These are phyloP conservation scores for Cylindroiulus punctatus DNA, from an alignment of 2,888 invertebrate genomes.

Conservation along the genomic window DNA sequence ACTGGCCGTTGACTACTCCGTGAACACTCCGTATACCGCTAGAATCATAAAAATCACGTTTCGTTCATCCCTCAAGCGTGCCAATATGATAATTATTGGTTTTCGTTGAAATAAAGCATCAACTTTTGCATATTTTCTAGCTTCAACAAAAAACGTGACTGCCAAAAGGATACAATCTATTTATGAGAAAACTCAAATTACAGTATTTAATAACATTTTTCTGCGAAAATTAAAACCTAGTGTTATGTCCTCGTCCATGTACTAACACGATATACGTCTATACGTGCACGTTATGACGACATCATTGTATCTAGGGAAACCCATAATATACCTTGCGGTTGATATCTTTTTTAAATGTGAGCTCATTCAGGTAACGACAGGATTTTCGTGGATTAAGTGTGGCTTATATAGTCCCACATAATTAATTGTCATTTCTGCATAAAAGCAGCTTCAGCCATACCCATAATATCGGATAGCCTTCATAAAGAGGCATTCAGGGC, in stretches of 20 bases:
- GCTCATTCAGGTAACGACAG: not conserved
- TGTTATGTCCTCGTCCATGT: not conserved
- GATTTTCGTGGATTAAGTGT: not conserved
- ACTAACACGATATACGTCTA: no score
- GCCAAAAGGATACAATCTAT: not conserved
- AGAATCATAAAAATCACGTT: no score
- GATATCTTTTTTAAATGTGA: not conserved
- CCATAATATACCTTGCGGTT: not conserved
- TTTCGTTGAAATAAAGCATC: no score
- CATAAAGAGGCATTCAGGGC: constrained; percentile 43
- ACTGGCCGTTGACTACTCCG: no score
- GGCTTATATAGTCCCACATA: constrained; percentile 2
- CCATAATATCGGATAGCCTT: not conserved
- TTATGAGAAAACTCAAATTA: not conserved
- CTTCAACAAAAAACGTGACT: no score
- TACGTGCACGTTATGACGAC: not conserved
- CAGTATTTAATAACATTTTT: not conserved
- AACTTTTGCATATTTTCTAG: no score
- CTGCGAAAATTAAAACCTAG: not conserved
- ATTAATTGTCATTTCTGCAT: constrained; percentile 45
- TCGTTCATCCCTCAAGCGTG: no score
- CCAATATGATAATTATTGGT: no score
- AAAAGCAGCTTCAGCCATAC: constrained; percentile 36
- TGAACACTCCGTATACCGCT: no score
- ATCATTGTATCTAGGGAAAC: not conserved